phyloP scores from a whole-genome alignment of 2,797 vertebrate species.

The Notolepis coatsorum region DNA sequence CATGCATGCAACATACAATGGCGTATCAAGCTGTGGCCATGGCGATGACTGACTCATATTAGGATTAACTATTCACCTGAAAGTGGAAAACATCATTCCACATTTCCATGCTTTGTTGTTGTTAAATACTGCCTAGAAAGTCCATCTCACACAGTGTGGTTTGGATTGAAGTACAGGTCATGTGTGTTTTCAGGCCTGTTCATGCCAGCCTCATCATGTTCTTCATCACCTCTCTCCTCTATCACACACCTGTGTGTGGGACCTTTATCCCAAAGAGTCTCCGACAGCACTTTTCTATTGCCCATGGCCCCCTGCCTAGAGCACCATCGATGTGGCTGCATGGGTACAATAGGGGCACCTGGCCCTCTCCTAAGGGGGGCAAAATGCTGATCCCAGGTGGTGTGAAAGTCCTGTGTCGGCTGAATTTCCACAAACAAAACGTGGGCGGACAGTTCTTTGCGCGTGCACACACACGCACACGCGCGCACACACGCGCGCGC shows the following conservation, averaged over 20 bases:
- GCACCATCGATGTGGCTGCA: slow-evolving; percentile 65
- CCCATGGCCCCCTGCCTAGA: slow-evolving; percentile 44
- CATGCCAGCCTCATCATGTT: slow-evolving; percentile 30
- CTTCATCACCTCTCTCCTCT: slow-evolving; percentile 45
- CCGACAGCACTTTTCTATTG: slow-evolving; percentile 75
- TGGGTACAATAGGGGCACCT: slow-evolving; percentile 69
- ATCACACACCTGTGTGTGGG: slow-evolving; percentile 42
- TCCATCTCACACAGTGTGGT: not conserved
- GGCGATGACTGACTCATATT: slow-evolving; percentile 11
- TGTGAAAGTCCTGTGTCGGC: slow-evolving; percentile 74
- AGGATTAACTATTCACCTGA: slow-evolving; percentile 2
- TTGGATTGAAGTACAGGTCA: slow-evolving; percentile 11
- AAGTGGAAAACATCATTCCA: not conserved
- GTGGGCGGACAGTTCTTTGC: slow-evolving; percentile 31
- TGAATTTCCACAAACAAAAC: slow-evolving; percentile 72
- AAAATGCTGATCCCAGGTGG: slow-evolving; percentile 81
- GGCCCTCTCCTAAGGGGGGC: slow-evolving; percentile 56
- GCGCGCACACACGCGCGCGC: slow-evolving; percentile 5
- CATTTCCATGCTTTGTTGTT: slow-evolving; percentile 3
- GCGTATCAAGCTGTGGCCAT: slow-evolving; percentile 21
- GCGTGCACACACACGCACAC: slow-evolving; percentile 20
- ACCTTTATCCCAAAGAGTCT: slow-evolving; percentile 72
- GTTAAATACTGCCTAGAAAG: slow-evolving; percentile 24
- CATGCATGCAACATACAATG: not conserved
- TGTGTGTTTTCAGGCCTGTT: slow-evolving; percentile 1